Evolutionary conservation across 2,888 invertebrate genomes (phyloP).

Genomic region (Mellilla xanthometata): DNA sequence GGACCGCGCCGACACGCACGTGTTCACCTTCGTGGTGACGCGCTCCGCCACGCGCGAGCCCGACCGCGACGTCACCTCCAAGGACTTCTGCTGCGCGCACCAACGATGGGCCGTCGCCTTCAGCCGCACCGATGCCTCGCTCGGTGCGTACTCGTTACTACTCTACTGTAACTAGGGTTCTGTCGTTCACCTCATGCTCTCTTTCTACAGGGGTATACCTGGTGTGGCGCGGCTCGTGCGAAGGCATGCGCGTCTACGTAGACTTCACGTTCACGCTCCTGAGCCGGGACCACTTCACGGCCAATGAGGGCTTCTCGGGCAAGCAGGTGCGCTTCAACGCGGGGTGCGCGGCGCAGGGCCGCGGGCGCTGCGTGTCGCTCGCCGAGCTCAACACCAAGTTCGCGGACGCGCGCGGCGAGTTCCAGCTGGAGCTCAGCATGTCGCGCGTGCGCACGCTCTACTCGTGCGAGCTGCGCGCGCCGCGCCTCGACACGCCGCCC

Average conservation of each 20-base stretch:
- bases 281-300: slow-evolving; percentile 91
- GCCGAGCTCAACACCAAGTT: slow-evolving; percentile 88
- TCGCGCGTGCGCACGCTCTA: slow-evolving; percentile 89
- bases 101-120: slow-evolving; percentile 93
- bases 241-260: slow-evolving; percentile 89
- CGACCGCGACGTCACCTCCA: slow-evolving; percentile 90
- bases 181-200: too few species aligned
- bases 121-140: slow-evolving; percentile 88
- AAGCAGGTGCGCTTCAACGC: slow-evolving; percentile 87
- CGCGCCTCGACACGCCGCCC: slow-evolving; percentile 77
- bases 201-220: slow-evolving; percentile 87
- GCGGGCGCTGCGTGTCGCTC: slow-evolving; percentile 87
- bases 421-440: slow-evolving; percentile 90
- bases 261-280: slow-evolving; percentile 92
- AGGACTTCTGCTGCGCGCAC: slow-evolving; percentile 91
- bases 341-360: slow-evolving; percentile 88
- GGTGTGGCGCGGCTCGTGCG: slow-evolving; percentile 89
- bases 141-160: slow-evolving; percentile 52
- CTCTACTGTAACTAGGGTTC: background rate
- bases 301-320: slow-evolving; percentile 90
- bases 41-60: slow-evolving; percentile 89
- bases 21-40: slow-evolving; percentile 92
- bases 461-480: slow-evolving; percentile 86
- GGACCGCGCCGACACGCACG: slow-evolving; percentile 91
- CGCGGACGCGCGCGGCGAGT: slow-evolving; percentile 90